phyloP scores from a whole-genome alignment of 2,113 vertebrate species.

The Platichthys stellatus region DNA sequence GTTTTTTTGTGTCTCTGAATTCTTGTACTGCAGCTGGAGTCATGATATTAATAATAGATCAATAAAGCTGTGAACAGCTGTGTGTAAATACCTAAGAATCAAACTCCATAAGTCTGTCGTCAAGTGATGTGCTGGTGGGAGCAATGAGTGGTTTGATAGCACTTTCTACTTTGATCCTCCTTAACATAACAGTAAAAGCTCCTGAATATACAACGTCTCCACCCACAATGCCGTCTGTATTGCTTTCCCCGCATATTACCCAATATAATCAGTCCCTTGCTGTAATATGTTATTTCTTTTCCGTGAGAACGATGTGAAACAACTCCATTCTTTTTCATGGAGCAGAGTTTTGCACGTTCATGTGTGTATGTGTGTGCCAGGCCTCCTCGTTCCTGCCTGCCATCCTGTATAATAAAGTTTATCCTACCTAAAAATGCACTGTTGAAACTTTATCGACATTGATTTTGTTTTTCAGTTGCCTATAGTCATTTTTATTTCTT shows the following conservation, averaged over 20 bases:
- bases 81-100: slow-evolving; percentile 11
- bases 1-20: slow-evolving; percentile 25
- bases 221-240: neutral
- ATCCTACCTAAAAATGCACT: slow-evolving; percentile 73
- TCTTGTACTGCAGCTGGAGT: slow-evolving; percentile 28
- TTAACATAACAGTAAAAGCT: slow-evolving; percentile 5
- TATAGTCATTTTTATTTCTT: slow-evolving; percentile 92
- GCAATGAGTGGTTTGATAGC: slow-evolving; percentile 14
- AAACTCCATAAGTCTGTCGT: slow-evolving; percentile 4
- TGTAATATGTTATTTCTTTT: slow-evolving; percentile 1
- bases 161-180: neutral
- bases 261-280: neutral
- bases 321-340: neutral
- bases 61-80: slow-evolving; percentile 25
- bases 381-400: slow-evolving; percentile 13
- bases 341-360: slow-evolving; percentile 1
- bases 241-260: neutral
- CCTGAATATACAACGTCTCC: neutral
- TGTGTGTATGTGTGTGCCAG: slow-evolving; percentile 18
- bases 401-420: slow-evolving; percentile 47
- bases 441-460: slow-evolving; percentile 85
- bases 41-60: slow-evolving; percentile 1
- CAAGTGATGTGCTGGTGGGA: slow-evolving; percentile 19
- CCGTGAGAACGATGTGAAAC: slow-evolving; percentile 3
- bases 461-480: slow-evolving; percentile 91